Percentiles rank a stretch among this genome's conserved stretches.
phyloP scores from a whole-genome alignment of 2,113 vertebrate species.

The Saimiri boliviensis region DNA sequence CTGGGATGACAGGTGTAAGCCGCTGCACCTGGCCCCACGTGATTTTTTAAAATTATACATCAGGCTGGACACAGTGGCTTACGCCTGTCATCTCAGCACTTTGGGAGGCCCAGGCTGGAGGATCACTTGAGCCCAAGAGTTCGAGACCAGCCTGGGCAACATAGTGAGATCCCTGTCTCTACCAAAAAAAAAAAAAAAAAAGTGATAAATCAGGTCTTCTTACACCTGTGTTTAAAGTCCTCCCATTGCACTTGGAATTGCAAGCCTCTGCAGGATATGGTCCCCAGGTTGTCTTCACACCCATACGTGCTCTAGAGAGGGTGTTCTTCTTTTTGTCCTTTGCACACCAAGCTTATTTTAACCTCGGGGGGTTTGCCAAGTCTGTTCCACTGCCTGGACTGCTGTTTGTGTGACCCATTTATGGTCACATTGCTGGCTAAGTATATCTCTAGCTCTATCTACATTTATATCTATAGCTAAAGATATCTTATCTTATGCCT shows the following conservation, averaged over 20 bases:
- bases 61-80: no score
- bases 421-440: not conserved
- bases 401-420: not conserved
- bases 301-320: rapidly evolving
- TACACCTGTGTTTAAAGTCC: not conserved
- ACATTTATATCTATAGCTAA: not conserved
- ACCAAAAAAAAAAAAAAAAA: no score
- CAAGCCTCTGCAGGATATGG: not conserved
- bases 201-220: not conserved
- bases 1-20: no score
- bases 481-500: not conserved
- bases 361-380: not conserved
- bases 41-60: not conserved
- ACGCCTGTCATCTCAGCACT: no score
- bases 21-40: not conserved
- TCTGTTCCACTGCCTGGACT: not conserved
- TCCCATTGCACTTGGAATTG: rapidly evolving
- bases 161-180: no score
- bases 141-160: no score
- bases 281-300: rapidly evolving
- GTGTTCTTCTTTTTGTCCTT: not conserved
- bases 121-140: no score
- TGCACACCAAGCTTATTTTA: no score
- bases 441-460: not conserved
- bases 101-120: no score